Percentiles rank a stretch among this genome's conserved stretches.
Conservation (phyloP, 2,888 invertebrate species). For the Trissolcus brochymenae region DNA sequence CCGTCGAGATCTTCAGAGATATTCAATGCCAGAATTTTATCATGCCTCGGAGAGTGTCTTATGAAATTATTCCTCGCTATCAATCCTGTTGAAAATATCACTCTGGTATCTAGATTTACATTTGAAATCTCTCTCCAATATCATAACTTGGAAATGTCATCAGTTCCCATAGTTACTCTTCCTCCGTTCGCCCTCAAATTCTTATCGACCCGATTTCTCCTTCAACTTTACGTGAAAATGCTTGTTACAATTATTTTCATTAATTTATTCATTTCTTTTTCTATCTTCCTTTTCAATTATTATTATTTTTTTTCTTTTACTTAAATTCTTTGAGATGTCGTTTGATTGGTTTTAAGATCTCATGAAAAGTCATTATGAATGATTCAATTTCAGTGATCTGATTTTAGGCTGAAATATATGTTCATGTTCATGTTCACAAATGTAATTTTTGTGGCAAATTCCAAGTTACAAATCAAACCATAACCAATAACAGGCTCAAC, state of each 20-base stretch:
- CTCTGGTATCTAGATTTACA: not conserved
- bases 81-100: not conserved
- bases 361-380: no score
- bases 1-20: not conserved
- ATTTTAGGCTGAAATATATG: no score
- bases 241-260: constrained; percentile 1
- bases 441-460: no score
- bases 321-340: no score
- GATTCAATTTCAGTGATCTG: no score
- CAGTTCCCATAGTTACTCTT: constrained; percentile 13
- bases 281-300: no score
- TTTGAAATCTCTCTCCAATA: not conserved
- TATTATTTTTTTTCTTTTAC: no score
- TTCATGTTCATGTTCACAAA: no score
- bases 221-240: not conserved
- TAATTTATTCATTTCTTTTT: not conserved
- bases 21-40: not conserved
- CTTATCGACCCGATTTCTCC: not conserved
- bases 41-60: not conserved
- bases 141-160: constrained; percentile 10
- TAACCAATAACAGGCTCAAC: no score
- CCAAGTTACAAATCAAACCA: no score
- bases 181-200: not conserved
- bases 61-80: not conserved
- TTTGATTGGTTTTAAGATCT: no score